Conservation (phyloP, 2,113 vertebrate genomes). For the Paratilapia polleni region DNA sequence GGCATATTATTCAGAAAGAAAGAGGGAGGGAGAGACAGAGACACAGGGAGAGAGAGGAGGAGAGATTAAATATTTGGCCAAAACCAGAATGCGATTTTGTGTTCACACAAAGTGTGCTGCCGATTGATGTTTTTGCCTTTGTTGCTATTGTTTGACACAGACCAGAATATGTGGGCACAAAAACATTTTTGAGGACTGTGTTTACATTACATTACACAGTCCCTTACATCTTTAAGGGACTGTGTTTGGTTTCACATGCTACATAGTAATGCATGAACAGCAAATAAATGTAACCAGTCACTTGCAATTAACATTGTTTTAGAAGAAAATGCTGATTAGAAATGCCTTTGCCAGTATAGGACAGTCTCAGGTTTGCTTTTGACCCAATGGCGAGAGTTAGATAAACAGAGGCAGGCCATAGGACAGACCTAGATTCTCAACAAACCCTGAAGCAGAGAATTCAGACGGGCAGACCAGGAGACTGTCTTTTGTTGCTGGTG, state of each 20-base stretch:
- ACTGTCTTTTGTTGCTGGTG: slow-evolving; percentile 51
- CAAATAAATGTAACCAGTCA: slow-evolving; percentile 59
- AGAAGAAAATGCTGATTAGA: slow-evolving; percentile 61
- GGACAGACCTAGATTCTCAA: slow-evolving; percentile 68
- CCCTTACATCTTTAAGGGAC: slow-evolving; percentile 27
- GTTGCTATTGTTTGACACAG: slow-evolving; percentile 56
- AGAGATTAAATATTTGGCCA: slow-evolving; percentile 77
- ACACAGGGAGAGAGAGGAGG: slow-evolving; percentile 24
- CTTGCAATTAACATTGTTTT: slow-evolving; percentile 59
- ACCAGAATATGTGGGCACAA: slow-evolving; percentile 37
- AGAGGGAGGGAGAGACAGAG: slow-evolving; percentile 49
- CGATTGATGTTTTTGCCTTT: slow-evolving; percentile 63
- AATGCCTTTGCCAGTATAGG: slow-evolving; percentile 38
- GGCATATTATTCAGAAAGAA: slow-evolving; percentile 71
- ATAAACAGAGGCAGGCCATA: slow-evolving; percentile 60
- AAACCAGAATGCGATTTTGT: slow-evolving; percentile 65
- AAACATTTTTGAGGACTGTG: slow-evolving; percentile 29
- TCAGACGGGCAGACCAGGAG: slow-evolving; percentile 37
- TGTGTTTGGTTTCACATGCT: slow-evolving; percentile 21
- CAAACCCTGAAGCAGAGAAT: slow-evolving; percentile 60
- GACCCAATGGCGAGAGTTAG: slow-evolving; percentile 60
- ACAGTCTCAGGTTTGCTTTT: slow-evolving; percentile 54
- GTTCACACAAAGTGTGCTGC: slow-evolving; percentile 57
- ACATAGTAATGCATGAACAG: slow-evolving; percentile 35
- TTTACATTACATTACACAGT: too few relatives aligned